phyloP scores from a whole-genome alignment of 2,797 vertebrate genomes.

The Pelodytes ibericus region DNA sequence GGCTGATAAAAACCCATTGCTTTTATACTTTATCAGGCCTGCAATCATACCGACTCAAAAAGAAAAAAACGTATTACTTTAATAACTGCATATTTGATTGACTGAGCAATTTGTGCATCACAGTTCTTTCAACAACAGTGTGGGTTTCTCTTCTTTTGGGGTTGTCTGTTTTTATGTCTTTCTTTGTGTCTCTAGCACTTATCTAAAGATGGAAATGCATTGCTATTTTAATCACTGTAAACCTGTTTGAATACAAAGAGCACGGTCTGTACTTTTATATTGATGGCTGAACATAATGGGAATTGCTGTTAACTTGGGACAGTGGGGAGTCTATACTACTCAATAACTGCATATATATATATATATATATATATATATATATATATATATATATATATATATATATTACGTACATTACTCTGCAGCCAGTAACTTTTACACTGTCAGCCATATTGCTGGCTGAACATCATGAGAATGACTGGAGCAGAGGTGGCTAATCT shows the following conservation, averaged over 20 bases:
- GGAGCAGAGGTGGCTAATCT: too few relatives aligned
- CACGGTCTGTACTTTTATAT: neutral
- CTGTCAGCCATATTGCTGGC: too few relatives aligned
- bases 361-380: too few relatives aligned
- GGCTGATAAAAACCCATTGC: neutral
- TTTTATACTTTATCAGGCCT: neutral
- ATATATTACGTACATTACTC: too few relatives aligned
- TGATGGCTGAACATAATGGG: neutral
- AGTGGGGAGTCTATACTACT: too few relatives aligned
- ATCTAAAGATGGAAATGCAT: neutral
- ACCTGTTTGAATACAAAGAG: neutral
- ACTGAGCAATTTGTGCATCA: neutral
- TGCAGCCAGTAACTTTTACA: too few relatives aligned
- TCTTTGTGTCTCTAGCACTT: neutral
- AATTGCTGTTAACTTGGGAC: too few relatives aligned
- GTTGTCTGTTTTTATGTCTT: neutral
- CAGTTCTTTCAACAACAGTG: neutral
- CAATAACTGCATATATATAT: too few relatives aligned
- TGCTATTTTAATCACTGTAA: neutral
- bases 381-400: too few relatives aligned
- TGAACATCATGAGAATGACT: too few relatives aligned
- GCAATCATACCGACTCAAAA: neutral
- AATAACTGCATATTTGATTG: slow-evolving; percentile 11
- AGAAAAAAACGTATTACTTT: slow-evolving; percentile 3
- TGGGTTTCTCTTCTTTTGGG: too few relatives aligned